Evolutionary conservation across 2,888 invertebrate genomes (phyloP), one percentile per base, ranked within the genome.

Genomic region (Glyphotaelius pellucidus): DNA sequence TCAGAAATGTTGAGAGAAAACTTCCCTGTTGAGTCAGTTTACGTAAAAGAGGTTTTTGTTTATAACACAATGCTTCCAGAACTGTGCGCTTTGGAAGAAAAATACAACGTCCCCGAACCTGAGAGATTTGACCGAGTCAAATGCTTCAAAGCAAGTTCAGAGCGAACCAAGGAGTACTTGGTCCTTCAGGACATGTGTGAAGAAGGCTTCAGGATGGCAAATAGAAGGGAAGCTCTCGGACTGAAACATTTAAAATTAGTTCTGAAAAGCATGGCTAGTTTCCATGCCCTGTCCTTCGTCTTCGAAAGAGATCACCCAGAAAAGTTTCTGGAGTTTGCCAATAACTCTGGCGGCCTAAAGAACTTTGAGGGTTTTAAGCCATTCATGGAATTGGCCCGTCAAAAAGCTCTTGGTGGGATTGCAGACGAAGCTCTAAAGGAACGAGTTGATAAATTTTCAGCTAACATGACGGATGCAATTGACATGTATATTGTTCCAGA

Each of bases 231-330:
- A 19, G 93, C 94, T 19, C 94, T 94, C 93, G 92, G 94, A 79
- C 92, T 94, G 19, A 93, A 94, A 30, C 94, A 95, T 92, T 91
- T 94, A 2, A 90, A 90, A 42, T 80, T 94, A 19, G 93, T 94
- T 14, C 92, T 95, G 38, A 92, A 93, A 14, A 94, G 94, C 85
- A 94, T 94, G 89, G 94, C 94, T 0, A 94, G 94, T 89, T 94
- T 94, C 15, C 95, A 95, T 89, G 94, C 94, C 1, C 81, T 94
- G 0, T 94, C 94, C 4, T 94, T 94, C 25, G 94, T 94, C 1
- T 92, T 94, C 83, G 94, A 93, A 38, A 93, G 94, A 80, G 93
- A 94, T 84, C 86, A 94, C 38, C 94, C 94, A 3, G 93, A 94
- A 81, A 90, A 47, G 47, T 90, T 81, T 42, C 30, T 9, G 7